A percentile compares a stretch with the other conserved stretches of the same genome.
Conservation (phyloP, 2,888 invertebrate species). For the Eremobia ochroleuca region DNA sequence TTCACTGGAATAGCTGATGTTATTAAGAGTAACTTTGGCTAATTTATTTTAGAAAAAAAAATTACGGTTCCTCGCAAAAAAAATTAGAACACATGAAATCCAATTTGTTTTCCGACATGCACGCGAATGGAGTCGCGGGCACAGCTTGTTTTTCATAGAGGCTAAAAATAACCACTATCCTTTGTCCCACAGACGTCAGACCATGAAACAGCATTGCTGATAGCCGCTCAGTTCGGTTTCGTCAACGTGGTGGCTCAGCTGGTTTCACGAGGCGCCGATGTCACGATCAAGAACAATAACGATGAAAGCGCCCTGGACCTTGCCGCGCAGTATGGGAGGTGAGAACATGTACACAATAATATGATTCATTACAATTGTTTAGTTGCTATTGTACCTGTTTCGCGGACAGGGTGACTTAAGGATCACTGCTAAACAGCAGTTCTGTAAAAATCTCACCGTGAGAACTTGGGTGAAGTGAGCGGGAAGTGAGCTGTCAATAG, state of each 20-base stretch:
- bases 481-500: no score
- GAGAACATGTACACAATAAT: background rate
- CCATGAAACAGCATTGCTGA: slow-evolving; percentile 97
- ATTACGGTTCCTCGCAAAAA: no score
- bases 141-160: no score
- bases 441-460: no score
- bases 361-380: background rate
- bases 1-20: background rate
- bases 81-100: no score
- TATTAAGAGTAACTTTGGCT: background rate
- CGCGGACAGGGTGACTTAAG: background rate
- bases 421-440: background rate
- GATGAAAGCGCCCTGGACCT: slow-evolving; percentile 98
- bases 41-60: no score
- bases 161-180: background rate
- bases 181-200: slow-evolving; percentile 92
- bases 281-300: slow-evolving; percentile 95
- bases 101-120: no score
- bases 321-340: slow-evolving; percentile 97
- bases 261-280: slow-evolving; percentile 96
- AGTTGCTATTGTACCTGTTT: background rate
- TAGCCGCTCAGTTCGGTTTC: slow-evolving; percentile 98
- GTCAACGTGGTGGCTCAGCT: slow-evolving; percentile 96
- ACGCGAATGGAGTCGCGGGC: no score
- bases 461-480: no score